Conservation (phyloP, 1,140 invertebrate species). For the Apolygus lucorum region DNA sequence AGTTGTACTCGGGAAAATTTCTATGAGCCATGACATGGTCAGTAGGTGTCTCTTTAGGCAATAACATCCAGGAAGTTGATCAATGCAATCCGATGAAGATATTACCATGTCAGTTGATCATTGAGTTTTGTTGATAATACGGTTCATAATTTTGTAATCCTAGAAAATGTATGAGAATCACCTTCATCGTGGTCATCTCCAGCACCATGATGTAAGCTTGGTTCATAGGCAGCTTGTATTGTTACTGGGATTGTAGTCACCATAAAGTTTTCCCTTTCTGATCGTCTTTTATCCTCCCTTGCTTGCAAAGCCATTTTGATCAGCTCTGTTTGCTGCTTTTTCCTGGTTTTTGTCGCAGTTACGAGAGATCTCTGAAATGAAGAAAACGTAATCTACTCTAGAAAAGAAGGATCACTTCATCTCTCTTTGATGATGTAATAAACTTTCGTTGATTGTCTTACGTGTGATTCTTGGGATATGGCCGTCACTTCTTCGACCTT, state of each 20-base stretch:
- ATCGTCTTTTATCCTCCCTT: constrained; percentile 88
- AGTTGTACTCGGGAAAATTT: neutral
- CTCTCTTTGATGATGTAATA: neutral
- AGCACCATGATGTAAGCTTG: constrained; percentile 74
- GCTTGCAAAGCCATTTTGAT: constrained; percentile 90
- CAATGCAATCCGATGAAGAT: neutral
- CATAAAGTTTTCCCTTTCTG: constrained; percentile 89
- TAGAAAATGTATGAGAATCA: constrained; percentile 35
- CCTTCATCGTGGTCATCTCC: constrained; percentile 82
- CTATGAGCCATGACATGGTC: neutral
- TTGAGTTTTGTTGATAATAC: no score
- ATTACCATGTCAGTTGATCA: neutral
- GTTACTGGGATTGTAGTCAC: constrained; percentile 96
- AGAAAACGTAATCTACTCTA: no score
- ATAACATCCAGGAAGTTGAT: neutral
- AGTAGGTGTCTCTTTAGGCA: no score
- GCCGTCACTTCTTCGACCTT: constrained; percentile 95
- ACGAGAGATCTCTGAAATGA: constrained; percentile 93
- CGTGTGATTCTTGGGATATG: constrained; percentile 95
- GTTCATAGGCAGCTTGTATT: constrained; percentile 90
- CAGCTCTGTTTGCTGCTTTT: constrained; percentile 97
- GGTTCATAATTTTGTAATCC: no score
- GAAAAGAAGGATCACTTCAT: no score
- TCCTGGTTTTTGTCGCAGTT: constrained; percentile 94
- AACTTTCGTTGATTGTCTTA: constrained; percentile 45